These are phyloP conservation scores for Drosophila kokeensis DNA, from an alignment of 2,888 invertebrate species.

Conservation along the genomic window DNA sequence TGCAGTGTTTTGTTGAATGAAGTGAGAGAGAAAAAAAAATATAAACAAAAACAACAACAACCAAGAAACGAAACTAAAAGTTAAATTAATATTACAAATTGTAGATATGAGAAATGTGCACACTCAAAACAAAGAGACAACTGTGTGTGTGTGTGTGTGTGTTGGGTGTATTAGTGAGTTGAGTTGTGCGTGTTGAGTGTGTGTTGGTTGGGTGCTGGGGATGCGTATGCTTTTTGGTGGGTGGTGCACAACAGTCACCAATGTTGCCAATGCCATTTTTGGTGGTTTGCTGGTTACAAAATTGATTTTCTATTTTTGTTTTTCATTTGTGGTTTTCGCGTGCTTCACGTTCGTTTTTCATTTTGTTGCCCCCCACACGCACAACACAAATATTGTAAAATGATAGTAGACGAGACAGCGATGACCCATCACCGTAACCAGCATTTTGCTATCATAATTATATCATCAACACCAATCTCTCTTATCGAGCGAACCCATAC, in stretches of 20 bases:
- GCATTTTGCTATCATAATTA: conserved; percentile 15
- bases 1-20: conserved; percentile 49
- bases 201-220: conserved; percentile 20
- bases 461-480: conserved; percentile 14
- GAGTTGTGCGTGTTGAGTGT: conserved; percentile 16
- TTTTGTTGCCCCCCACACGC: conserved; percentile 26
- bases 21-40: conserved; percentile 39
- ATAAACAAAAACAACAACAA: conserved; percentile 28
- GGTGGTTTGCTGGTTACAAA: conserved; percentile 11
- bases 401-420: conserved; percentile 22
- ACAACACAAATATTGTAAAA: conserved; percentile 9
- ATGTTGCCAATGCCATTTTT: conserved; percentile 12
- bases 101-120: conserved; percentile 35
- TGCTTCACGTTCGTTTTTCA: conserved; percentile 72
- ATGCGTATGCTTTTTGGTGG: conserved; percentile 27
- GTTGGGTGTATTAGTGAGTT: conserved; percentile 2
- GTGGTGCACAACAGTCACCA: conserved; percentile 12
- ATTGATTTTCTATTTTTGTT: conserved; percentile 11
- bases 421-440: conserved; percentile 51
- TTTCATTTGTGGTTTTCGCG: conserved; percentile 24
- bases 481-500: conserved; percentile 45
- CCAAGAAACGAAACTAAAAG: conserved; percentile 4
- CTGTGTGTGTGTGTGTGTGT: conserved; percentile 11
- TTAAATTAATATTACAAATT: background rate
- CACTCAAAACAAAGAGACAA: conserved; percentile 38